phyloP scores from a whole-genome alignment of 1,140 invertebrate genomes.

The Cryptotermes secundus region DNA sequence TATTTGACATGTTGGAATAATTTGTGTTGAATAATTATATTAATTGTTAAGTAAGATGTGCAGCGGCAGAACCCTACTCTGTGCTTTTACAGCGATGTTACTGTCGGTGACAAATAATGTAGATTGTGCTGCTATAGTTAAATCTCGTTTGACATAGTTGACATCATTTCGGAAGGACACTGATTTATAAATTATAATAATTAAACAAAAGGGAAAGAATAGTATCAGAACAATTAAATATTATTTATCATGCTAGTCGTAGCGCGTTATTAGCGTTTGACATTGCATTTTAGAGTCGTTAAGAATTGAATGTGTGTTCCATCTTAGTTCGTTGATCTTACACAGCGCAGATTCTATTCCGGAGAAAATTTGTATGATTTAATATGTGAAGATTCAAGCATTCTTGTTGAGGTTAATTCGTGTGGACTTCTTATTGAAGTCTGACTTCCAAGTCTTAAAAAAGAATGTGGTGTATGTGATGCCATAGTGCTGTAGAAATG shows the following conservation, averaged over 20 bases:
- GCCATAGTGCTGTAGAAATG: too few species aligned
- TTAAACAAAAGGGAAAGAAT: not conserved
- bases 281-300: not conserved
- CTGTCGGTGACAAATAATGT: not conserved
- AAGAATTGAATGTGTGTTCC: not conserved
- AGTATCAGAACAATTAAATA: not conserved
- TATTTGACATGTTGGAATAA: too few species aligned
- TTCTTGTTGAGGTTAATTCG: too few species aligned
- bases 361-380: not conserved
- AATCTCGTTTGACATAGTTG: not conserved
- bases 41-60: too few species aligned
- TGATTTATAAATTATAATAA: not conserved
- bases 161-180: not conserved
- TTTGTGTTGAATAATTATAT: too few species aligned
- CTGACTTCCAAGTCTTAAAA: too few species aligned
- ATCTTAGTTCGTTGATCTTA: slow-evolving; percentile 19
- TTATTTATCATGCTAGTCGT: not conserved
- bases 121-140: not conserved
- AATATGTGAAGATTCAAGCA: not conserved
- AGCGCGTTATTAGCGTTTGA: not conserved
- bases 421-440: too few species aligned
- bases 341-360: not conserved
- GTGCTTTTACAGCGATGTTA: too few species aligned
- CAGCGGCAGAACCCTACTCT: too few species aligned
- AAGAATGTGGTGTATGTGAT: too few species aligned